Evolutionary conservation across 2,888 invertebrate genomes (phyloP).

Genomic region (Oxyscelio sp.): DNA sequence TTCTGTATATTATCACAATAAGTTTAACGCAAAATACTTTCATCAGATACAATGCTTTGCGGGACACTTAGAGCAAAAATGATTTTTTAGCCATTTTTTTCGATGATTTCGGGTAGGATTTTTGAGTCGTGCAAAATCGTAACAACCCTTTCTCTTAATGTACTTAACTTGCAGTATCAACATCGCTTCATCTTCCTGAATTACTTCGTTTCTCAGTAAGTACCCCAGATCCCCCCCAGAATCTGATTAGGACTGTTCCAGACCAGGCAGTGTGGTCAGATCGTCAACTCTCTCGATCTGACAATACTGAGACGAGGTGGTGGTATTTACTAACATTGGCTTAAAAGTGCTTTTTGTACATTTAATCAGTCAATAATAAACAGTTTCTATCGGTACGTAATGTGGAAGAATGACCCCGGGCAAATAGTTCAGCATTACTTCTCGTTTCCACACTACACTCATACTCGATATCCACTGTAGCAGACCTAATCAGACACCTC

Average conservation of each 20-base stretch:
- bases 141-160: too few relatives aligned
- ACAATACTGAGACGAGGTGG: slow-evolving; percentile 80
- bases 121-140: not conserved
- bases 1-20: too few relatives aligned
- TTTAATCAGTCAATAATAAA: not conserved
- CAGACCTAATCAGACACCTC: slow-evolving; percentile 88
- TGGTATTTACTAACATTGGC: slow-evolving; percentile 79
- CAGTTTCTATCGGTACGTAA: not conserved
- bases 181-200: slow-evolving; percentile 28
- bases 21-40: too few relatives aligned
- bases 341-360: slow-evolving; percentile 39
- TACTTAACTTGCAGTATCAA: not conserved
- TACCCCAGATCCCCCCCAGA: slow-evolving; percentile 83
- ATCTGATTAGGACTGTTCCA: slow-evolving; percentile 89
- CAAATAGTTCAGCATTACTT: slow-evolving; percentile 31
- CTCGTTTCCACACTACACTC: slow-evolving; percentile 68
- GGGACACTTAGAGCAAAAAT: too few relatives aligned
- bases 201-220: slow-evolving; percentile 85
- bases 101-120: not conserved
- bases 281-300: slow-evolving; percentile 73
- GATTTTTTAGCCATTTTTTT: too few relatives aligned
- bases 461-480: slow-evolving; percentile 81
- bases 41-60: too few relatives aligned
- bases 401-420: slow-evolving; percentile 26
- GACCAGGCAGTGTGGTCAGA: slow-evolving; percentile 80